These are phyloP conservation scores for Acanthurus lineatus DNA, from an alignment of 2,797 vertebrate genomes.

Conservation along the genomic window DNA sequence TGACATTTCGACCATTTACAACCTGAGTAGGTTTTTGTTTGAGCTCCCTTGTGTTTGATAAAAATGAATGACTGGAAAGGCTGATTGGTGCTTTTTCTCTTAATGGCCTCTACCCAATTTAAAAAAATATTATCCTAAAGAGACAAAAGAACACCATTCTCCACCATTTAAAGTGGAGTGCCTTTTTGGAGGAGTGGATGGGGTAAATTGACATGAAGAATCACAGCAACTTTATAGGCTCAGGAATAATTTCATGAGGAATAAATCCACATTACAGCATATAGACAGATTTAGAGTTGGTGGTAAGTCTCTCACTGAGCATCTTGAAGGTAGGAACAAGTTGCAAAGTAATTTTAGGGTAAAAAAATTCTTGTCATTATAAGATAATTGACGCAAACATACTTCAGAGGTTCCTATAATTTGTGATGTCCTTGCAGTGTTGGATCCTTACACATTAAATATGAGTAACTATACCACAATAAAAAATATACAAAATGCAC, in stretches of 20 bases:
- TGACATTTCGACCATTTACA: slow-evolving; percentile 89
- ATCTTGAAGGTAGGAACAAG: slow-evolving; percentile 8
- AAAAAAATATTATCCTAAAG: slow-evolving; percentile 57
- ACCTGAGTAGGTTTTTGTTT: slow-evolving; percentile 85
- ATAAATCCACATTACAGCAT: slow-evolving; percentile 44
- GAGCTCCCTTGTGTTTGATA: slow-evolving; percentile 79
- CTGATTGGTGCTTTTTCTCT: slow-evolving; percentile 74
- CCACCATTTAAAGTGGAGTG: slow-evolving; percentile 61
- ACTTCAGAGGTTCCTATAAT: neutral
- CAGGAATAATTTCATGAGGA: slow-evolving; percentile 45
- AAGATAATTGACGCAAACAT: neutral
- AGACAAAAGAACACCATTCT: slow-evolving; percentile 75
- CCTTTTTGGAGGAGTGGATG: slow-evolving; percentile 53
- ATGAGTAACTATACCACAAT: neutral
- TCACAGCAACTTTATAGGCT: slow-evolving; percentile 47
- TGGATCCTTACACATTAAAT: neutral
- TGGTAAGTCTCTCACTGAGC: neutral
- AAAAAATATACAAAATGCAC: neutral
- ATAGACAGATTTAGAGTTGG: slow-evolving; percentile 29
- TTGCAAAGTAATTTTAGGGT: slow-evolving; percentile 8
- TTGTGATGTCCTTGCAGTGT: neutral
- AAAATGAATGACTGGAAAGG: slow-evolving; percentile 72
- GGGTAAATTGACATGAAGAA: slow-evolving; percentile 62
- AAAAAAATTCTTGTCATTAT: neutral
- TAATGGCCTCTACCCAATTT: slow-evolving; percentile 76